Percentiles rank a stretch among this genome's conserved stretches.
phyloP scores from a whole-genome alignment of 2,797 vertebrate genomes.

The Rhabdophis nuchalis region DNA sequence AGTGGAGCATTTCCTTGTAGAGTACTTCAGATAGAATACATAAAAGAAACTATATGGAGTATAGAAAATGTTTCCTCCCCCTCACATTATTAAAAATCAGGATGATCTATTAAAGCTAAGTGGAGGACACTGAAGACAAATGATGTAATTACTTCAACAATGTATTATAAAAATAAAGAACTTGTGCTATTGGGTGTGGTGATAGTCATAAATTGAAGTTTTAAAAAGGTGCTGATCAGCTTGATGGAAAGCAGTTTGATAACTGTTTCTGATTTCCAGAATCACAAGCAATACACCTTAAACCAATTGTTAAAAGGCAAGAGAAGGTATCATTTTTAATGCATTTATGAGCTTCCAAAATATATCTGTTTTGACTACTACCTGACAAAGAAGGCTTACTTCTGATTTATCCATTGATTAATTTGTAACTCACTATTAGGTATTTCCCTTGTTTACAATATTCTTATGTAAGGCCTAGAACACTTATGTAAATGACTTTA shows the following conservation, averaged over 20 bases:
- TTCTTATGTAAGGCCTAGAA: neutral
- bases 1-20: neutral
- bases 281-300: neutral
- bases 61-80: neutral
- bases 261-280: neutral
- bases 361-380: neutral
- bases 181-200: neutral
- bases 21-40: neutral
- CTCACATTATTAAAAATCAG: neutral
- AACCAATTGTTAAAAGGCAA: neutral
- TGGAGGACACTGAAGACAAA: neutral
- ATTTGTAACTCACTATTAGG: neutral
- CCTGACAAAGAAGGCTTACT: neutral
- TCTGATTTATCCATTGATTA: neutral
- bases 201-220: neutral
- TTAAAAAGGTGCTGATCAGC: neutral
- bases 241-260: neutral
- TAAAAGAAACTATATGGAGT: neutral
- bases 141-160: neutral
- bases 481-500: neutral
- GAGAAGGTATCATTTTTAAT: neutral
- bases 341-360: neutral
- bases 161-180: neutral
- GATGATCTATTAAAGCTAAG: neutral
- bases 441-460: neutral